These are phyloP conservation scores for Drosophila lacicola DNA, from an alignment of 2,888 invertebrate genomes.

Conservation along the genomic window DNA sequence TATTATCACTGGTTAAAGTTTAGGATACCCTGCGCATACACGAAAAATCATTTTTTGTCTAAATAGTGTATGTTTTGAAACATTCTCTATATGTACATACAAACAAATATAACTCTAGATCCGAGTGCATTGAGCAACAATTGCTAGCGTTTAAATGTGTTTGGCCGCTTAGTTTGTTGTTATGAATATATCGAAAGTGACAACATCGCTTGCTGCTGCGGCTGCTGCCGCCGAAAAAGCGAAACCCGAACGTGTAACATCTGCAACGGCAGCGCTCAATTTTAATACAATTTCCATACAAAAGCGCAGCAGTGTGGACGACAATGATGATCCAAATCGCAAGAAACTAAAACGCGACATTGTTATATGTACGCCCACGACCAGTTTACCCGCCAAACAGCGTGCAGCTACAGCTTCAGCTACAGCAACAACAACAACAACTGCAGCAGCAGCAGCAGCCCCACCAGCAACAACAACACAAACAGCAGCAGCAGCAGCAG, in stretches of 20 bases:
- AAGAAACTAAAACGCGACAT: constrained; percentile 71
- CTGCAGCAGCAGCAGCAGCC: constrained; percentile 29
- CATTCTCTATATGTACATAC: constrained; percentile 66
- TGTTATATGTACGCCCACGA: constrained; percentile 61
- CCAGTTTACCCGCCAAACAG: constrained; percentile 74
- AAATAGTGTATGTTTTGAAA: constrained; percentile 74
- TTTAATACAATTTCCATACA: constrained; percentile 71
- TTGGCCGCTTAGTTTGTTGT: constrained; percentile 67
- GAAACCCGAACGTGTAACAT: constrained; percentile 79
- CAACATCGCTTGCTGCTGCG: constrained; percentile 78
- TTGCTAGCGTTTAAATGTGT: constrained; percentile 56
- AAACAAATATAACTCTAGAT: constrained; percentile 39
- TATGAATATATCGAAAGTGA: constrained; percentile 81
- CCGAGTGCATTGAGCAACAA: constrained; percentile 52
- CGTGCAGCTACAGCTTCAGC: constrained; percentile 51
- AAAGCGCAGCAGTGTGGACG: constrained; percentile 69
- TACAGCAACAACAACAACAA: constrained; percentile 23
- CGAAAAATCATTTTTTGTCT: constrained; percentile 73
- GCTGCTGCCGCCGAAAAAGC: constrained; percentile 81
- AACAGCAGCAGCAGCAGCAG: constrained; percentile 4
- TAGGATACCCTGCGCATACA: constrained; percentile 72
- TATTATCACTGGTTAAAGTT: constrained; percentile 67
- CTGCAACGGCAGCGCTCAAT: constrained; percentile 64
- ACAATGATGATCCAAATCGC: constrained; percentile 62
- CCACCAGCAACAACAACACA: constrained; percentile 9